Evolutionary conservation across 2,113 vertebrate species (phyloP).

Genomic region (Anguilla japonica): DNA sequence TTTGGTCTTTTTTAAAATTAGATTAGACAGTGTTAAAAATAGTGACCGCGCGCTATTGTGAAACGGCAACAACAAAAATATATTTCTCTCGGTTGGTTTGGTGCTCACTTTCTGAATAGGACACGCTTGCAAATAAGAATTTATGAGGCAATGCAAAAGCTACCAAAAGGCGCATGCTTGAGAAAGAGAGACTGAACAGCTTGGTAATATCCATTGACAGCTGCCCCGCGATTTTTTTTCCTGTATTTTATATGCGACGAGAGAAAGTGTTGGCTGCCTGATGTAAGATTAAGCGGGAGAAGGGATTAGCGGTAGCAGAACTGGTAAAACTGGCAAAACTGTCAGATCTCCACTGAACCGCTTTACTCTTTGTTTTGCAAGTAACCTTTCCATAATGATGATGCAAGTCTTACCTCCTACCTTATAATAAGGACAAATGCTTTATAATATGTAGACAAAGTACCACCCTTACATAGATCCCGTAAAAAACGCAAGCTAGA

Average conservation of each 20-base stretch:
- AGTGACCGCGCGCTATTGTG: neutral
- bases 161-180: neutral
- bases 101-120: neutral
- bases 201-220: neutral
- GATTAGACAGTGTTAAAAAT: neutral
- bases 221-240: neutral
- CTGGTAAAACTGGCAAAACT: neutral
- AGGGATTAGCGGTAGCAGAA: neutral
- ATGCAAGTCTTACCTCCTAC: neutral
- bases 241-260: neutral
- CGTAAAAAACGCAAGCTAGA: no score
- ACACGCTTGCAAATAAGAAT: neutral
- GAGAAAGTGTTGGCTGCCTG: neutral
- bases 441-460: no score
- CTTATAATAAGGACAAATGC: no score
- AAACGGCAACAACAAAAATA: neutral
- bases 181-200: neutral
- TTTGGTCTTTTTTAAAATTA: no score
- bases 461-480: no score
- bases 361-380: neutral
- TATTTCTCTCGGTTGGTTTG: neutral
- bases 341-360: neutral
- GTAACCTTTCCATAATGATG: neutral
- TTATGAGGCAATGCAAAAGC: neutral
- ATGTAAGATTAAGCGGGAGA: neutral